Base-by-base conservation (phyloP, 2,888 invertebrate genomes). In the Therioaphis trifolii region DNA sequence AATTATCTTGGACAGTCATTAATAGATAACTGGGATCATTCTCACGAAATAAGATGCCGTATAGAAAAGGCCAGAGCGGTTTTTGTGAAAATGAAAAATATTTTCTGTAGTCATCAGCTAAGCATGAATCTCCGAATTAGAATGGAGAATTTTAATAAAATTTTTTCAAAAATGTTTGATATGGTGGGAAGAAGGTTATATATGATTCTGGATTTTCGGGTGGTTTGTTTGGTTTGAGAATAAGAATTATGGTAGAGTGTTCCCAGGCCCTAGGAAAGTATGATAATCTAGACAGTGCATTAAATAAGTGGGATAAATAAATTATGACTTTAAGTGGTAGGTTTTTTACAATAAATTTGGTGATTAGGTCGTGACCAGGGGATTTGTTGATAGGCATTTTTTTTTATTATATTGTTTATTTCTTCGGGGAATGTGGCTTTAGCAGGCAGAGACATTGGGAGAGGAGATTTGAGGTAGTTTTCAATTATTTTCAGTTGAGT, bases 221-320 rank as follows among this genome's bases (percentile, higher is more conserved):
- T n/a, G n/a, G n/a, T n/a, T n/a, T n/a, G n/a, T n/a, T n/a, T n/a
- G n/a, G n/a, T n/a, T n/a, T n/a, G n/a, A 21, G 76, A 15, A 84
- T 85, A 76, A 85, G 80, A 12, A 80, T 84, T n/a, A 85, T 77
- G 7, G 24, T 29, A n/a, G n/a, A 21, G 43, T 27, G 85, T 63
- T 87, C 87, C 86, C 87, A 88, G 58, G 86, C 79, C 14, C 55
- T 72, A 0, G 87, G 87, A 12, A 87, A 85, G 40, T 87, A 86
- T 7, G 82, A 75, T 29, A 86, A 58, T 85, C 86, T 74, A 2
- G 87, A 11, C n/a, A 86, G 18, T 29, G 63, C 87, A 87, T 15
- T n/a, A n/a, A n/a, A n/a, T n/a, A n/a, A n/a, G n/a, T n/a, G n/a
- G n/a, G n/a, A n/a, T n/a, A n/a, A n/a, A n/a, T n/a, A n/a, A n/a